Evolutionary conservation across 2,888 invertebrate species (phyloP).

Genomic region (Sinhomidia bicolor): DNA sequence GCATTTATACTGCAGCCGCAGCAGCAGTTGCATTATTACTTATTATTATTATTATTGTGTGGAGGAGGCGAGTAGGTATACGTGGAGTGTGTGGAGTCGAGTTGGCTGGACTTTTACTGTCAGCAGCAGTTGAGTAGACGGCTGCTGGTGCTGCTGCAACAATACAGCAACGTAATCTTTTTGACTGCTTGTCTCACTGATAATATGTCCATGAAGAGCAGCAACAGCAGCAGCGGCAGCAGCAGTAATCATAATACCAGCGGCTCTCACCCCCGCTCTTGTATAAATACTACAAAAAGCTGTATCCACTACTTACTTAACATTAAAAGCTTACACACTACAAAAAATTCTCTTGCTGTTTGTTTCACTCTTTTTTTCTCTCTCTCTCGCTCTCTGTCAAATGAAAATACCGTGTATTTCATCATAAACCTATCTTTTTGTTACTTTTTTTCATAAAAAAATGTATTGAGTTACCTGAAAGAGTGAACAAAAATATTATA

Average conservation of each 20-base stretch:
- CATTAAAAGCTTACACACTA: slow-evolving; percentile 1
- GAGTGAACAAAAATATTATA: slow-evolving; percentile 18
- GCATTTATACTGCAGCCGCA: slow-evolving; percentile 3
- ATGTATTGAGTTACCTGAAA: slow-evolving; percentile 57
- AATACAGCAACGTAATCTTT: slow-evolving; percentile 40
- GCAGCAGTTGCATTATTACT: background rate
- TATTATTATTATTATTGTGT: background rate
- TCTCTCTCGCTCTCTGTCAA: background rate
- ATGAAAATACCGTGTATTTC: slow-evolving; percentile 11
- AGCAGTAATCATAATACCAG: slow-evolving; percentile 7
- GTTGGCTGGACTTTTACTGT: slow-evolving; percentile 58
- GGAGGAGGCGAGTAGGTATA: slow-evolving; percentile 19
- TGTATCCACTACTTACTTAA: background rate
- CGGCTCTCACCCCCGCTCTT: slow-evolving; percentile 57
- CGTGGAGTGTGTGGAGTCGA: slow-evolving; percentile 51
- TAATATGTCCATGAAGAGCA: slow-evolving; percentile 13
- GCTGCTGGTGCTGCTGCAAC: too few relatives aligned
- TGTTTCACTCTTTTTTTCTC: background rate
- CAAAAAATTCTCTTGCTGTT: too few relatives aligned
- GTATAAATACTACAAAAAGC: background rate
- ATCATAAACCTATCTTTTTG: slow-evolving; percentile 41
- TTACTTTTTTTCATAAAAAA: slow-evolving; percentile 47
- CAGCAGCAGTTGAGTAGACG: background rate
- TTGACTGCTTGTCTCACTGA: slow-evolving; percentile 54
- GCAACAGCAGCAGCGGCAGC: background rate